phyloP scores from a whole-genome alignment of 1,140 invertebrate genomes.

The Eciton burchellii region DNA sequence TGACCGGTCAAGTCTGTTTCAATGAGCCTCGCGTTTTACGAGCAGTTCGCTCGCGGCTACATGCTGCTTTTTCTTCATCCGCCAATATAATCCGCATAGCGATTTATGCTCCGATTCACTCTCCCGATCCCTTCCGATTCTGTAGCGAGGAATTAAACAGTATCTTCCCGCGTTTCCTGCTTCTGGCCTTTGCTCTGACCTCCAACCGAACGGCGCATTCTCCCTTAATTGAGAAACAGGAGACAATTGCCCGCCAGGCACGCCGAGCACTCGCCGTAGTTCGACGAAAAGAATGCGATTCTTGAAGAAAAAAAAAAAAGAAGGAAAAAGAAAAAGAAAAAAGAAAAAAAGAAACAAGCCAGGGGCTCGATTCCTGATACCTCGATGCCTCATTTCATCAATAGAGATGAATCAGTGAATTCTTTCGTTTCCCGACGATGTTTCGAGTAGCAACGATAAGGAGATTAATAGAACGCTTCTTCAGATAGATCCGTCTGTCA shows the following conservation, averaged over 20 bases:
- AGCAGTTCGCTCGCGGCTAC: slow-evolving; percentile 28
- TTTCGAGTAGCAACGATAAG: neutral
- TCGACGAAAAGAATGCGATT: slow-evolving; percentile 57
- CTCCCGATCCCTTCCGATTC: slow-evolving; percentile 35
- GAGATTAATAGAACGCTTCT: neutral
- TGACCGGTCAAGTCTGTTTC: slow-evolving; percentile 34
- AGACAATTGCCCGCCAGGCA: slow-evolving; percentile 63
- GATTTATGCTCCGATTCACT: no score
- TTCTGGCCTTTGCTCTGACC: slow-evolving; percentile 41
- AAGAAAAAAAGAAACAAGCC: no score
- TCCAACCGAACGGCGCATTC: slow-evolving; percentile 18
- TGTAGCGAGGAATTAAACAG: neutral
- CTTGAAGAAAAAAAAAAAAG: slow-evolving; percentile 59
- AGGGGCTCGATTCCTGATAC: no score
- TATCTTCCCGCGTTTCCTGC: slow-evolving; percentile 3
- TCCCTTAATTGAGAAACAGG: slow-evolving; percentile 72
- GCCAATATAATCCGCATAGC: slow-evolving; percentile 35
- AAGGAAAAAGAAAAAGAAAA: no score
- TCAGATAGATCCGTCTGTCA: neutral
- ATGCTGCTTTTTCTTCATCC: slow-evolving; percentile 1
- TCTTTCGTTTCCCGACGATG: neutral
- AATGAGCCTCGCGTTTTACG: slow-evolving; percentile 47
- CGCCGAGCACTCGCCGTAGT: slow-evolving; percentile 52
- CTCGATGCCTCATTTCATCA: neutral
- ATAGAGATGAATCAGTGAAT: slow-evolving; percentile 3